These are phyloP conservation scores for Lynx canadensis DNA, from an alignment of 2,113 vertebrate species.

Conservation along the genomic window DNA sequence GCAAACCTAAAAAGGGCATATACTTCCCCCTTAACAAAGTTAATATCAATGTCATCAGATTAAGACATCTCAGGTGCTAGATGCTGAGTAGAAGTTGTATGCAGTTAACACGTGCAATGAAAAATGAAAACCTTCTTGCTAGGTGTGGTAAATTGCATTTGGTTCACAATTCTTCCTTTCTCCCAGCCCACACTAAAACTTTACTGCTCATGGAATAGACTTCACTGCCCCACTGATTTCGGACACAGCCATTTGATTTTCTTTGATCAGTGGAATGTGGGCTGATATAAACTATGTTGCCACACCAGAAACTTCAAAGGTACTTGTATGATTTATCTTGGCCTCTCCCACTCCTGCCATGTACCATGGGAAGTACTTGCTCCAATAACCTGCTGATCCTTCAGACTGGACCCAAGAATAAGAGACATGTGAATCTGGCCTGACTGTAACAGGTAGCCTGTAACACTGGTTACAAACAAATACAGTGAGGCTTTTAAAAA, in stretches of 20 bases:
- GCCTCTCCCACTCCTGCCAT: background rate
- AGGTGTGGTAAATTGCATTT: background rate
- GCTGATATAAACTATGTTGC: background rate
- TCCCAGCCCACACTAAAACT: background rate
- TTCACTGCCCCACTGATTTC: background rate
- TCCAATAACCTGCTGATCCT: background rate
- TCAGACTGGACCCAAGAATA: background rate
- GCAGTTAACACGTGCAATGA: background rate
- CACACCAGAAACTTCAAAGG: background rate
- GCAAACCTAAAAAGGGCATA: background rate
- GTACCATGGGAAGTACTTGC: background rate
- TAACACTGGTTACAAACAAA: background rate
- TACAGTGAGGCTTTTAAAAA: background rate
- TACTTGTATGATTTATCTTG: background rate
- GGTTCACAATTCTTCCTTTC: background rate
- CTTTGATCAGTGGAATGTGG: background rate
- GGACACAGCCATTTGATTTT: background rate
- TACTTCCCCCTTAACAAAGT: background rate
- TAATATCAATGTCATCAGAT: background rate
- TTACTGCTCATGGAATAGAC: background rate
- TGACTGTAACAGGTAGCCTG: background rate
- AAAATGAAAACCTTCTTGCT: background rate
- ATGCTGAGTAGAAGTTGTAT: background rate
- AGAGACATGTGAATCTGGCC: background rate
- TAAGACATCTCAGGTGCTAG: background rate